phyloP scores from a whole-genome alignment of 2,888 invertebrate species.

The Xanthostigma xanthostigma region DNA sequence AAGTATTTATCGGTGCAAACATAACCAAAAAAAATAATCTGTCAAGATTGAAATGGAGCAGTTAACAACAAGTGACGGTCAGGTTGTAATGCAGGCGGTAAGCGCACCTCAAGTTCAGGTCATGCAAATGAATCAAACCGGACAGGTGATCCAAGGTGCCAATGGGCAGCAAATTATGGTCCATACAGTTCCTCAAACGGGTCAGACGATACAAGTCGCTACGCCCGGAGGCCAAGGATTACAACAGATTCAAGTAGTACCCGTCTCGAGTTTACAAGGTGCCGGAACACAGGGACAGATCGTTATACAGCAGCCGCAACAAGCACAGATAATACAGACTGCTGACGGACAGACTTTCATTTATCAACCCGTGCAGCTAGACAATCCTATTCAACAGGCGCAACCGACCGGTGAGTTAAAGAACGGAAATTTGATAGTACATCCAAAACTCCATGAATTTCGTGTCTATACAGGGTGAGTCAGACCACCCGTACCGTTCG shows the following conservation, averaged over 20 bases:
- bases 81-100: slow-evolving; percentile 39
- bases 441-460: no score
- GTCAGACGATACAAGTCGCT: slow-evolving; percentile 46
- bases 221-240: slow-evolving; percentile 45
- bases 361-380: slow-evolving; percentile 61
- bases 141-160: slow-evolving; percentile 49
- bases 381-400: slow-evolving; percentile 38
- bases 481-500: no score
- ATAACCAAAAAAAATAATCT: no score
- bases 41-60: slow-evolving; percentile 36
- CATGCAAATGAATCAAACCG: slow-evolving; percentile 35
- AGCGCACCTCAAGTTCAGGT: slow-evolving; percentile 45
- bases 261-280: slow-evolving; percentile 48
- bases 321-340: slow-evolving; percentile 75
- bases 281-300: slow-evolving; percentile 36
- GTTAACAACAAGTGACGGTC: slow-evolving; percentile 42
- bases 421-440: background rate
- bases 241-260: slow-evolving; percentile 60
- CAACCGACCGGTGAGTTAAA: slow-evolving; percentile 36
- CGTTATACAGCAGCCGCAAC: slow-evolving; percentile 45
- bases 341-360: slow-evolving; percentile 86
- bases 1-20: no score
- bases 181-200: slow-evolving; percentile 45
- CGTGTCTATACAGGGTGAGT: no score
- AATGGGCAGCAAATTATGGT: slow-evolving; percentile 59